These are phyloP conservation scores for Dryobota labecula DNA, from an alignment of 2,888 invertebrate species.

Conservation along the genomic window DNA sequence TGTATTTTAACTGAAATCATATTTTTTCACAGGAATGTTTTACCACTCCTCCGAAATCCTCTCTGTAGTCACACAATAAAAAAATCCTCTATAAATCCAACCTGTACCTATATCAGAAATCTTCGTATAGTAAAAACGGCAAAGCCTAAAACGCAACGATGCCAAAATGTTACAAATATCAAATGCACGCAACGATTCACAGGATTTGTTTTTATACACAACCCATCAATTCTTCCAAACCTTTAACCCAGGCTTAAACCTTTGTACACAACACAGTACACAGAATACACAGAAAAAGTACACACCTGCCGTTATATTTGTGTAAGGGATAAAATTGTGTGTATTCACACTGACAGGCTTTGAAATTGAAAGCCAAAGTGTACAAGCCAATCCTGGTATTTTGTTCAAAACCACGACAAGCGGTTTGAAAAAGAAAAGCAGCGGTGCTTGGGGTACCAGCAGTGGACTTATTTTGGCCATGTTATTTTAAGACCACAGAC, in stretches of 20 bases:
- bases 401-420: neutral
- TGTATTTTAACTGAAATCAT: no score
- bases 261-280: slow-evolving; percentile 24
- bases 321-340: slow-evolving; percentile 32
- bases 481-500: no score
- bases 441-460: neutral
- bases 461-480: no score
- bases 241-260: slow-evolving; percentile 27
- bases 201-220: slow-evolving; percentile 28
- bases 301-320: slow-evolving; percentile 39
- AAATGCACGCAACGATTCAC: slow-evolving; percentile 8
- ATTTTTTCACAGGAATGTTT: no score
- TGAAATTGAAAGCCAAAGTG: slow-evolving; percentile 37
- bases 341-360: slow-evolving; percentile 25
- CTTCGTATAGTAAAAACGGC: no score
- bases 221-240: slow-evolving; percentile 24
- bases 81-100: neutral
- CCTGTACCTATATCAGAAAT: no score
- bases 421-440: neutral
- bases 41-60: no score
- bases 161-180: neutral
- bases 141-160: neutral
- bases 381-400: slow-evolving; percentile 12
- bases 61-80: no score
- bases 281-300: slow-evolving; percentile 29